Base-by-base conservation (phyloP, 1,140 invertebrate species). In the Drusus annulatus region DNA sequence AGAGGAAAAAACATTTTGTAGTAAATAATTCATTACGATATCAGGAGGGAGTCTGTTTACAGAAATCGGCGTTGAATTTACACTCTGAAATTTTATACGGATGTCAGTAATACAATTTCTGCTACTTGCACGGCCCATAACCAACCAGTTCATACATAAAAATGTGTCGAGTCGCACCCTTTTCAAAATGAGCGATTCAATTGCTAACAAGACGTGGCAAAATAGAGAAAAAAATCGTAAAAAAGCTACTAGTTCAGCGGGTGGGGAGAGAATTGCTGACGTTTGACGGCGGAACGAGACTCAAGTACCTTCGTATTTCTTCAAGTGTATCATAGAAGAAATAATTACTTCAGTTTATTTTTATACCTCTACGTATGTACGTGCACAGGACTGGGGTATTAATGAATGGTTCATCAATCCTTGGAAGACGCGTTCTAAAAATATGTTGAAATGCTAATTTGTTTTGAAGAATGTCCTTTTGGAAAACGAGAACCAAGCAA, bases 141-240 rank as follows among this genome's bases (percentile, higher is more conserved):
- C 69, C 69, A 74, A 56, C 23, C 50, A 74, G 69, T 56, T 54
- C 71, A 80, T 56, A 74, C 65, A 54, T 73, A 80, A 58, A 80
- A 80, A 80, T 74, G 68, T 80, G 78, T 80, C 78, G 69, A 80
- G 28, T 74, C 58, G 69, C 78, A 69, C 63, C 75, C 79, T 80
- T 80, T 80, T 80, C 71, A 76, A 80, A 80, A 76, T 80, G 73
- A 80, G 60, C 79, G 73, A 80, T 80, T 76, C 79, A 80, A 76
- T 75, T 75, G 62, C 73, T 65, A 50, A 79, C 78, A 71, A 63
- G 71, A 75, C 54, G 36, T 68, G 71, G 73, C 69, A 52, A 80
- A 80, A 80, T 68, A 65, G 79, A 65, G 58, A 65, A 80, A 76
- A 80, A 80, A 76, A 69, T 80, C 71, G 76, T 80, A 80, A 80